phyloP scores from a whole-genome alignment of 2,888 invertebrate genomes.

The Yponomeuta cagnagella region DNA sequence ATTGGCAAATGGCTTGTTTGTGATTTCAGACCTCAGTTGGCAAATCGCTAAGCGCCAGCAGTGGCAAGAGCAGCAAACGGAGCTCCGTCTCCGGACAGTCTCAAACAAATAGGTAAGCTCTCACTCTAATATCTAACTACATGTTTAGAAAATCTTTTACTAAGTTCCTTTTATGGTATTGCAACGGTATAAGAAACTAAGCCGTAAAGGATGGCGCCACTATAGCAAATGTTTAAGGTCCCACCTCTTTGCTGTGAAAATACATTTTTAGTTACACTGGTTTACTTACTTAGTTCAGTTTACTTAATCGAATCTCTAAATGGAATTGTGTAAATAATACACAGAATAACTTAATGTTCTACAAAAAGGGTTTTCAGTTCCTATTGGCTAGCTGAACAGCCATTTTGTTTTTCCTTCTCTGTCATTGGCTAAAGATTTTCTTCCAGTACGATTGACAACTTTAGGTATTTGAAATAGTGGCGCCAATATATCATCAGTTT shows the following conservation, averaged over 20 bases:
- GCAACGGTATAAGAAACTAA: neutral
- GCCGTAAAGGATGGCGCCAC: neutral
- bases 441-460: neutral
- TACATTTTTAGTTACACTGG: too few species aligned
- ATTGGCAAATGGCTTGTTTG: too few species aligned
- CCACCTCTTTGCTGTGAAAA: too few species aligned
- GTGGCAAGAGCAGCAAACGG: conserved; percentile 65
- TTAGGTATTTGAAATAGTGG: neutral
- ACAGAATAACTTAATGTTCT: too few species aligned
- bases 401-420: neutral
- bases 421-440: too few species aligned
- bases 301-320: too few species aligned
- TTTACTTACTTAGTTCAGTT: too few species aligned
- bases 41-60: conserved; percentile 61
- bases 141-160: too few species aligned
- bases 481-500: neutral
- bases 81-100: conserved; percentile 68
- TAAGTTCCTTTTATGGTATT: neutral
- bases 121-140: neutral
- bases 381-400: neutral
- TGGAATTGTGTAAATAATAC: too few species aligned
- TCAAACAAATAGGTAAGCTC: conserved; percentile 63
- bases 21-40: conserved; percentile 60
- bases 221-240: neutral
- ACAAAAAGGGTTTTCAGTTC: too few species aligned